These are phyloP conservation scores for Chelon labrosus DNA, from an alignment of 2,797 vertebrate species.

Conservation along the genomic window DNA sequence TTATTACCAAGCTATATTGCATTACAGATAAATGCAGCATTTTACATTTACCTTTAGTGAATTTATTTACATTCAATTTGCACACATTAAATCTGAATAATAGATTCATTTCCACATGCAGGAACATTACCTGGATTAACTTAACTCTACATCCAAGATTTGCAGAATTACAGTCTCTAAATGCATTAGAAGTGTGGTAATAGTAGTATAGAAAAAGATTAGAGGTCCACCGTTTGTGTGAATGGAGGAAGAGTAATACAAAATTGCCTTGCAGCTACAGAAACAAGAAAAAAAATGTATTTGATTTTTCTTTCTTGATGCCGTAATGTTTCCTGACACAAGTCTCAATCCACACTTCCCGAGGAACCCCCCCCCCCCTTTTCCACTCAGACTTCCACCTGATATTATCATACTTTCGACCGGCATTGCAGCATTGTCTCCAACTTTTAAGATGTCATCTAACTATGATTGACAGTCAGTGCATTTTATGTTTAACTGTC, in stretches of 20 bases:
- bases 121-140: slow-evolving; percentile 58
- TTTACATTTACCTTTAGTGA: slow-evolving; percentile 38
- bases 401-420: slow-evolving; percentile 12
- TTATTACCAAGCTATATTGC: slow-evolving; percentile 50
- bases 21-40: slow-evolving; percentile 41
- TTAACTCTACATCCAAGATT: slow-evolving; percentile 35
- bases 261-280: slow-evolving; percentile 29
- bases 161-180: slow-evolving; percentile 31
- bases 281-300: slow-evolving; percentile 10
- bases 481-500: slow-evolving; percentile 34
- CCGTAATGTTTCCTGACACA: slow-evolving; percentile 23
- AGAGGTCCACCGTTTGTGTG: slow-evolving; percentile 21
- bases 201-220: slow-evolving; percentile 25
- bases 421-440: slow-evolving; percentile 6
- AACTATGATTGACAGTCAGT: slow-evolving; percentile 26
- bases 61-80: slow-evolving; percentile 64
- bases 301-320: slow-evolving; percentile 24
- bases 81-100: slow-evolving; percentile 56
- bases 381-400: slow-evolving; percentile 2
- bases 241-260: slow-evolving; percentile 11
- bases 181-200: slow-evolving; percentile 36
- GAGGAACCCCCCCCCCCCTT: slow-evolving; percentile 20
- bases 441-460: slow-evolving; percentile 21
- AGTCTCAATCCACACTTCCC: slow-evolving; percentile 9
- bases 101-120: slow-evolving; percentile 46